Evolutionary conservation across 2,113 vertebrate species (phyloP).

Genomic region (Erinaceus europaeus): DNA sequence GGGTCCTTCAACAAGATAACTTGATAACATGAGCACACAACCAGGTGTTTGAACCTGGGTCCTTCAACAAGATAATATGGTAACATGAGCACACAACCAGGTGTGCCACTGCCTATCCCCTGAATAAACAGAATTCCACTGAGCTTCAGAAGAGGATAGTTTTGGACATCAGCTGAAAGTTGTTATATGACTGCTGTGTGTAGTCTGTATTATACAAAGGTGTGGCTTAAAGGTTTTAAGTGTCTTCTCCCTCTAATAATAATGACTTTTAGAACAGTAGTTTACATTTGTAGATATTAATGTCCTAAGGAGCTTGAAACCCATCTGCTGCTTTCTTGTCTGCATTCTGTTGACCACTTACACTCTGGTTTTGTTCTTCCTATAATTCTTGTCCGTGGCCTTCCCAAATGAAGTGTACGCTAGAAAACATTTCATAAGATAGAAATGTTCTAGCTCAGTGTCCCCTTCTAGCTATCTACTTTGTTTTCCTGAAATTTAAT

Average conservation of each 20-base stretch:
- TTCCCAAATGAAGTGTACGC: not conserved
- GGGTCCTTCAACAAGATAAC: no score
- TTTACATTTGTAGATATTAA: not conserved
- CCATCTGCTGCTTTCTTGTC: not conserved
- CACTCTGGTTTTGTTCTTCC: conserved; percentile 3
- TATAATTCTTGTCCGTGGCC: not conserved
- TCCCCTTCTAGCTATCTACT: not conserved
- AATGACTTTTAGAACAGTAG: not conserved
- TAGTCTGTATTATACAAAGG: not conserved
- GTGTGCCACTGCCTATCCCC: no score
- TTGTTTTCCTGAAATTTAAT: conserved; percentile 12
- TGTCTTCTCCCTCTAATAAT: not conserved
- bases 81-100: no score
- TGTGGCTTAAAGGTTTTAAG: not conserved
- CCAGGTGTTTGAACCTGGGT: no score
- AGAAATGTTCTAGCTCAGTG: not conserved
- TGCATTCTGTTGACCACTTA: not conserved
- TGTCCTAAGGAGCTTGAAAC: not conserved
- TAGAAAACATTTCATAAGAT: not conserved
- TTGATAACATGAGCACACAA: no score
- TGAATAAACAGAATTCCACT: no score
- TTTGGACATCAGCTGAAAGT: no score
- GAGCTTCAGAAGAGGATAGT: no score
- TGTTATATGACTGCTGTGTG: no score
- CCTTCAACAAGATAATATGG: no score